Conservation (phyloP, 2,888 invertebrate genomes). For the Cheilosia urbana region DNA sequence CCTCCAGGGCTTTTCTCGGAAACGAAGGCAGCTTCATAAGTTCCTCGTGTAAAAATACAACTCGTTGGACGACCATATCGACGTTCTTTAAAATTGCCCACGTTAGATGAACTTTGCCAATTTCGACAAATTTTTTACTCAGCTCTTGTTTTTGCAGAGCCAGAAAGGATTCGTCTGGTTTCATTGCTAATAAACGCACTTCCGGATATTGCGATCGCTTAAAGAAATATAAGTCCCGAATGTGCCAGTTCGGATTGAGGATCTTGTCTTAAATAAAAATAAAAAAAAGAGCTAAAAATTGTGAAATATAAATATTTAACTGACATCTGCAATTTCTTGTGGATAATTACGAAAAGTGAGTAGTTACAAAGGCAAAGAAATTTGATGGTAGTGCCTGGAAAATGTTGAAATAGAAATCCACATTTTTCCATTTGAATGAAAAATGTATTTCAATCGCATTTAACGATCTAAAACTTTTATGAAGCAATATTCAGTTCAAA, state of each 20-base stretch:
- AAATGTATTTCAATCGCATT: too few relatives aligned
- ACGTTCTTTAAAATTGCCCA: constrained; percentile 97
- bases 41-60: constrained; percentile 99
- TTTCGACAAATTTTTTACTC: constrained; percentile 97
- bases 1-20: constrained; percentile 98
- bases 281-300: not conserved
- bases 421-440: too few relatives aligned
- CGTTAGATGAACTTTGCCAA: constrained; percentile 96
- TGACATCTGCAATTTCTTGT: too few relatives aligned
- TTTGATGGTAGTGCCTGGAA: too few relatives aligned
- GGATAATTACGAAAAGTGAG: too few relatives aligned
- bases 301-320: too few relatives aligned
- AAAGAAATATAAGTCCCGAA: constrained; percentile 97
- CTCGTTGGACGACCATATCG: constrained; percentile 97
- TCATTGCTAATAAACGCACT: constrained; percentile 95
- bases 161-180: constrained; percentile 94
- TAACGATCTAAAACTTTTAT: too few relatives aligned
- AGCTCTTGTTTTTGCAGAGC: constrained; percentile 96
- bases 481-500: too few relatives aligned
- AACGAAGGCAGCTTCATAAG: constrained; percentile 99
- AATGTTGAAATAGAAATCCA: too few relatives aligned
- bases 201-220: constrained; percentile 99
- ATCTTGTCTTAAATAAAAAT: constrained; percentile 90
- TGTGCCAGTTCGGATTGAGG: constrained; percentile 97
- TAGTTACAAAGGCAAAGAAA: too few relatives aligned